Base-by-base conservation (phyloP, 1,140 invertebrate genomes). In the Trissolcus basalis region DNA sequence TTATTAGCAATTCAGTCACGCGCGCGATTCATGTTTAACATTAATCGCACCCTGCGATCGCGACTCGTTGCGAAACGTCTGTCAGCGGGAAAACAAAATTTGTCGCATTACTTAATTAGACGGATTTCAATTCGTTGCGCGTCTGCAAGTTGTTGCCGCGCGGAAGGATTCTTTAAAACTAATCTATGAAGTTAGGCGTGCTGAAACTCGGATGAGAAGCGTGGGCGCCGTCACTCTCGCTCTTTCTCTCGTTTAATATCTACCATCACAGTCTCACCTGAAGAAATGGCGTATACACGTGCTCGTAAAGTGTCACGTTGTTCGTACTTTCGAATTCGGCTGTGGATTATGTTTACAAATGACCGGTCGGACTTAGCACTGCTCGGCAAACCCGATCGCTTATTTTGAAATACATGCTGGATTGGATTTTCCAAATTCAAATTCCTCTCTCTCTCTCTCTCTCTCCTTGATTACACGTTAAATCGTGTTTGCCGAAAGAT, bases 161-260 rank as follows among this genome's bases (percentile, higher is more conserved):
- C 78, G 81, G 78, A 79, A 80, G 80, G 83, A 83, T 84, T 82
- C 81, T 77, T 84, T 70, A 72, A 71, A 81, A 81, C 78, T 81
- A 79, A 80, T 82, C 68, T 80, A 55, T 69, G 43, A 79, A 54
- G 71, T 55, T 69, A 73, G 73, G 65, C 51, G 60, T 60, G 61
- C 61, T 56, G 70, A 64, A 65, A 59, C 67, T 63, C 7, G 35
- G 33, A 64, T 60, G 77, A 71, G 72, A 70, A 80, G 76, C 78
- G 82, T 87, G 78, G 84, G 78, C 79, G 19, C 48, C 35, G 65
- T 67, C 74, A 81, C 83, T 82, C 83, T 84, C 81, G 83, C 81
- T 83, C 74, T 50, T 36, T 61, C 54, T 65, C 47, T 32, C 19
- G 19, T 27, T 27, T 27, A 27, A 27, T 27, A 27, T 6, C 19